These are phyloP conservation scores for Cosmia pyralina DNA, from an alignment of 2,888 invertebrate genomes.

Conservation along the genomic window DNA sequence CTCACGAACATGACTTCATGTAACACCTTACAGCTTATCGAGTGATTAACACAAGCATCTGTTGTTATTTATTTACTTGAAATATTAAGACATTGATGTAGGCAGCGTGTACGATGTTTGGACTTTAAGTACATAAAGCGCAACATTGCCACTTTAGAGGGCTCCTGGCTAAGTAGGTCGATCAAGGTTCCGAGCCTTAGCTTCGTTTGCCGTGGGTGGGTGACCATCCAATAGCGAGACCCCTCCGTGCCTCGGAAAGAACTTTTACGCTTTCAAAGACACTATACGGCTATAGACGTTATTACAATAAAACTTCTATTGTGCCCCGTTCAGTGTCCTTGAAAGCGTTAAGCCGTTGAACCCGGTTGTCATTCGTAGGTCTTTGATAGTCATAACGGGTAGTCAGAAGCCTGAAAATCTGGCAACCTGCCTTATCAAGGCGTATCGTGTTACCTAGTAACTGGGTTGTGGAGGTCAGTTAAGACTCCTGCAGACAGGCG, in stretches of 20 bases:
- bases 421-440: not conserved
- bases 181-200: not conserved
- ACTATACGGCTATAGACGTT: no score
- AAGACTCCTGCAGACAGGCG: no score
- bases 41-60: slow-evolving; percentile 15
- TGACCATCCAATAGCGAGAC: no score
- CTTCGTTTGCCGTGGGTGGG: not conserved
- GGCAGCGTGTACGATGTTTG: not conserved
- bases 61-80: not conserved
- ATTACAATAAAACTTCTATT: no score
- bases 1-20: slow-evolving; percentile 49
- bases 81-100: slow-evolving; percentile 1
- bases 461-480: not conserved
- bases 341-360: not conserved
- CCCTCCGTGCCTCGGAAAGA: not conserved
- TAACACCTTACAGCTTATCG: slow-evolving; percentile 20
- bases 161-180: not conserved
- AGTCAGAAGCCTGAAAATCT: not conserved
- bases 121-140: no score
- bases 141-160: not conserved
- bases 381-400: not conserved
- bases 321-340: no score
- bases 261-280: no score
- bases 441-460: no score
- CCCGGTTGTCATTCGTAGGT: not conserved